These are phyloP conservation scores for Schizaphis graminum DNA, from an alignment of 2,888 invertebrate species.

Conservation along the genomic window DNA sequence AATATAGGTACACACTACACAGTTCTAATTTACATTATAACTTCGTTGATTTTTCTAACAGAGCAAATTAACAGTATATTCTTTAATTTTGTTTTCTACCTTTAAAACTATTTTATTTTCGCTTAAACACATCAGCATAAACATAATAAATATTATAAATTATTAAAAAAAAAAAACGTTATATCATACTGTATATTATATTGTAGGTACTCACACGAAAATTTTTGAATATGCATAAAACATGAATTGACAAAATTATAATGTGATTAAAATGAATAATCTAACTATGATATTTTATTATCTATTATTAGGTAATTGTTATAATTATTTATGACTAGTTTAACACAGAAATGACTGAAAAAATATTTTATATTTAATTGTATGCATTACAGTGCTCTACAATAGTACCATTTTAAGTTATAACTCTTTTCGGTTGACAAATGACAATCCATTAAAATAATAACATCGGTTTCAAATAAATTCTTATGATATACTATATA, in stretches of 20 bases:
- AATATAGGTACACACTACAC: too few species aligned
- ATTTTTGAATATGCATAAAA: not conserved
- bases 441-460: not conserved
- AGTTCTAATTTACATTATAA: not conserved
- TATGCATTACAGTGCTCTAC: not conserved
- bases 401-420: not conserved
- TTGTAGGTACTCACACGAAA: not conserved
- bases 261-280: not conserved
- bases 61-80: not conserved
- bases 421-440: not conserved
- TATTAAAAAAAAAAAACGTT: not conserved
- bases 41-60: not conserved
- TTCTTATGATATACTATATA: not conserved
- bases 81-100: not conserved
- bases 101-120: not conserved
- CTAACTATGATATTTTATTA: not conserved
- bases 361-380: not conserved
- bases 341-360: not conserved
- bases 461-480: not conserved
- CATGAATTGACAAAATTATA: not conserved
- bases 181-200: not conserved
- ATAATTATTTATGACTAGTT: conserved; percentile 29
- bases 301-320: not conserved
- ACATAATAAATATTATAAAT: not conserved
- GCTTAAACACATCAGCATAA: not conserved